A percentile compares a stretch with the other conserved stretches of the same genome.
These are phyloP conservation scores for Clanis bilineata DNA, from an alignment of 2,888 invertebrate species.

Conservation along the genomic window DNA sequence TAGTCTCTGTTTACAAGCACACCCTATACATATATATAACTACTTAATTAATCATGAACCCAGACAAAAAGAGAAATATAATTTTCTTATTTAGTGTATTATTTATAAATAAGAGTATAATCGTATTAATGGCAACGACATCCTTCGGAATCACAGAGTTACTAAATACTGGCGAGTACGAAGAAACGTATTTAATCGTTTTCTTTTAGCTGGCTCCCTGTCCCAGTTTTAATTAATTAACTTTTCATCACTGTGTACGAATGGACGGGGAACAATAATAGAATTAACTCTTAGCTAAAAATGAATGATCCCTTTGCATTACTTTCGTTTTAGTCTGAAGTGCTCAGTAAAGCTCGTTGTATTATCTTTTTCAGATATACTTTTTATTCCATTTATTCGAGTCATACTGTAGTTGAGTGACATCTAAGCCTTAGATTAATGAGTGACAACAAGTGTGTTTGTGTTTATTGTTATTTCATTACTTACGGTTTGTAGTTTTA, in stretches of 20 bases:
- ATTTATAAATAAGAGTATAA: background rate
- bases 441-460: too few relatives aligned
- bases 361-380: conserved; percentile 10
- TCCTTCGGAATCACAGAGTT: background rate
- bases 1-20: background rate
- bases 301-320: conserved; percentile 45
- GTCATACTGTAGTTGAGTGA: background rate
- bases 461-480: too few relatives aligned
- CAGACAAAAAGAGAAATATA: background rate
- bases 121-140: background rate
- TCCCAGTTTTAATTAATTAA: conserved; percentile 57
- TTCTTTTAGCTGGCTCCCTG: conserved; percentile 31
- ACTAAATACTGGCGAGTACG: background rate
- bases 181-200: conserved; percentile 24
- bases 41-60: too few relatives aligned
- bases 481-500: too few relatives aligned
- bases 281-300: conserved; percentile 40
- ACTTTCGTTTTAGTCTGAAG: conserved; percentile 44
- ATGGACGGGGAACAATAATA: conserved; percentile 44
- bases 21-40: background rate
- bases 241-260: conserved; percentile 41
- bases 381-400: conserved; percentile 5
- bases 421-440: too few relatives aligned
- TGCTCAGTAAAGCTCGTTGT: conserved; percentile 44
- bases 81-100: background rate